Percentiles rank a stretch among this genome's conserved stretches.
Evolutionary conservation across 1,140 invertebrate species (phyloP).

Genomic region (Manduca sexta): DNA sequence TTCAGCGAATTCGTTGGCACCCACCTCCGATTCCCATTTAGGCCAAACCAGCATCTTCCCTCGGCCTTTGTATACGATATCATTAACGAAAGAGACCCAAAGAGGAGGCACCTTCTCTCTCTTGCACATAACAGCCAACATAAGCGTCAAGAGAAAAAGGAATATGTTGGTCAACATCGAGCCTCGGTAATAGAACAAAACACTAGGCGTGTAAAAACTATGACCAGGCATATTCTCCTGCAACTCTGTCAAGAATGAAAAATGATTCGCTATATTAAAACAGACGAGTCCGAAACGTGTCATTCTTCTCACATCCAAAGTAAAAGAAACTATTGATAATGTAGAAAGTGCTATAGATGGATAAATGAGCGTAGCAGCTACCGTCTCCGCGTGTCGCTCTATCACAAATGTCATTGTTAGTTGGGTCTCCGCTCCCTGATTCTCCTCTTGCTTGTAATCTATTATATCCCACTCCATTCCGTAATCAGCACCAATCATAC

Average conservation of each 20-base stretch:
- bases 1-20: conserved; percentile 1
- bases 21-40: conserved; percentile 4
- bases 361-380: conserved; percentile 23
- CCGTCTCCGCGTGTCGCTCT: conserved; percentile 24
- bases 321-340: conserved; percentile 19
- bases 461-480: conserved; percentile 9
- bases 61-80: conserved; percentile 12
- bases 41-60: conserved; percentile 3
- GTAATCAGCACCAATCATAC: conserved; percentile 9
- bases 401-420: conserved; percentile 24
- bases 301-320: conserved; percentile 19
- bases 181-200: conserved; percentile 24
- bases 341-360: conserved; percentile 24
- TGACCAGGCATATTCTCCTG: conserved; percentile 24
- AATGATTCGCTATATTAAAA: conserved; percentile 32
- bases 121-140: conserved; percentile 19
- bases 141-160: conserved; percentile 19
- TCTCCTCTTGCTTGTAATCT: conserved; percentile 12
- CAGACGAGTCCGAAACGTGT: conserved; percentile 16
- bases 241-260: conserved; percentile 21
- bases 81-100: conserved; percentile 20
- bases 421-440: conserved; percentile 6
- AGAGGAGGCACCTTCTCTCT: conserved; percentile 4
- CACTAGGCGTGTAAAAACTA: conserved; percentile 20
- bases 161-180: conserved; percentile 27